phyloP scores from a whole-genome alignment of 2,113 vertebrate species.

The Desmodus rotundus region DNA sequence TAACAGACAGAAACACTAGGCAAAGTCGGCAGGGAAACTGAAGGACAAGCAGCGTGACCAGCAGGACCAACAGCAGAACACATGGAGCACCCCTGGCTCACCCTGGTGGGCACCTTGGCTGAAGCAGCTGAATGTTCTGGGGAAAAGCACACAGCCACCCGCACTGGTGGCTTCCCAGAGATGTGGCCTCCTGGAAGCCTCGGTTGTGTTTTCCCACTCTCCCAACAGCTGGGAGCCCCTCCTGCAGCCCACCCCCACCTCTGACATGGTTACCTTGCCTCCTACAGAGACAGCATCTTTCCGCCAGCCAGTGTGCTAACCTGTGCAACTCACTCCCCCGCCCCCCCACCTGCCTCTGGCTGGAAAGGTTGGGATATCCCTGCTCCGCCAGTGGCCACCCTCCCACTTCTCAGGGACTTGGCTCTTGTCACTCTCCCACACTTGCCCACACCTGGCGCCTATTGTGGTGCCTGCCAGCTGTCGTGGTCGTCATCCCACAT shows the following conservation, averaged over 20 bases:
- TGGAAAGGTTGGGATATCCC: not conserved
- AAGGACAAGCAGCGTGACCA: not conserved
- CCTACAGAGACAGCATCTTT: not conserved
- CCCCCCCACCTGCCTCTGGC: not conserved
- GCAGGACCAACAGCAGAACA: not conserved
- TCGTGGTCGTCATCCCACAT: accelerated
- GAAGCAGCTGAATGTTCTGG: not conserved
- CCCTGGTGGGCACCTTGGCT: not conserved
- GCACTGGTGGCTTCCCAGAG: not conserved
- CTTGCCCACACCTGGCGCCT: not conserved
- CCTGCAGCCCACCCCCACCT: not conserved
- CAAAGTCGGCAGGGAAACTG: not conserved
- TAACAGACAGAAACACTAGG: not conserved
- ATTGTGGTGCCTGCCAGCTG: not conserved
- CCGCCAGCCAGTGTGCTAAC: accelerated
- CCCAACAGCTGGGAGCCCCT: not conserved
- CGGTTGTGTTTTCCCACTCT: accelerated
- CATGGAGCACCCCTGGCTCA: accelerated
- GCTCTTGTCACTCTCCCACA: not conserved
- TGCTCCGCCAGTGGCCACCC: not conserved
- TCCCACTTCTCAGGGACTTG: not conserved
- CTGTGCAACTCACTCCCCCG: not conserved
- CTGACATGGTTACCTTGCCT: not conserved
- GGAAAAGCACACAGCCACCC: not conserved
- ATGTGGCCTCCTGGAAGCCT: not conserved